These are phyloP conservation scores for Oncorhynchus masou DNA, from an alignment of 2,113 vertebrate genomes.

Conservation along the genomic window DNA sequence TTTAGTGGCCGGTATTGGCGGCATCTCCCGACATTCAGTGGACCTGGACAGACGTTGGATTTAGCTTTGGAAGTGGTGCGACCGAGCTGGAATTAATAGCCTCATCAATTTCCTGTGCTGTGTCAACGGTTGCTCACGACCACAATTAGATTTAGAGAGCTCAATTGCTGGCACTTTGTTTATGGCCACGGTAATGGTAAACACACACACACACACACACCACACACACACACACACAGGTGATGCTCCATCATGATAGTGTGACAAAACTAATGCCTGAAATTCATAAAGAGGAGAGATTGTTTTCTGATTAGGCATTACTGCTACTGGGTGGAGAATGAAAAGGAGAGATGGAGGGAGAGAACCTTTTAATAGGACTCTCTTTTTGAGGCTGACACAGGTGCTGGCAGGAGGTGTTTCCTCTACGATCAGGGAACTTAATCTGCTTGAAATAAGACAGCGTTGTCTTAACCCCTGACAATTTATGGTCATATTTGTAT, in stretches of 20 bases:
- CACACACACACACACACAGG: neutral
- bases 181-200: neutral
- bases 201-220: neutral
- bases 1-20: too few relatives aligned
- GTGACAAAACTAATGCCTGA: neutral
- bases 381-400: too few relatives aligned
- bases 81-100: neutral
- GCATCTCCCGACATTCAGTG: too few relatives aligned
- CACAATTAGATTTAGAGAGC: neutral
- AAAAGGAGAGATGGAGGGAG: too few relatives aligned
- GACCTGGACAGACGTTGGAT: too few relatives aligned
- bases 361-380: too few relatives aligned
- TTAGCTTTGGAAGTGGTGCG: too few relatives aligned
- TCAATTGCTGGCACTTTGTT: neutral
- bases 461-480: too few relatives aligned
- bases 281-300: neutral
- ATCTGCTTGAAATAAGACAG: too few relatives aligned
- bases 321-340: neutral
- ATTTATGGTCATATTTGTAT: too few relatives aligned
- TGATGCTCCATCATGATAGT: neutral
- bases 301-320: conserved; percentile 21
- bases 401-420: too few relatives aligned
- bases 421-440: too few relatives aligned
- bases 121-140: neutral
- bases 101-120: neutral